A percentile compares a stretch with the other conserved stretches of the same genome.
Conservation (phyloP, 35 echinoderm and acorn worm genomes). For the Ophioderma brevispina region DNA sequence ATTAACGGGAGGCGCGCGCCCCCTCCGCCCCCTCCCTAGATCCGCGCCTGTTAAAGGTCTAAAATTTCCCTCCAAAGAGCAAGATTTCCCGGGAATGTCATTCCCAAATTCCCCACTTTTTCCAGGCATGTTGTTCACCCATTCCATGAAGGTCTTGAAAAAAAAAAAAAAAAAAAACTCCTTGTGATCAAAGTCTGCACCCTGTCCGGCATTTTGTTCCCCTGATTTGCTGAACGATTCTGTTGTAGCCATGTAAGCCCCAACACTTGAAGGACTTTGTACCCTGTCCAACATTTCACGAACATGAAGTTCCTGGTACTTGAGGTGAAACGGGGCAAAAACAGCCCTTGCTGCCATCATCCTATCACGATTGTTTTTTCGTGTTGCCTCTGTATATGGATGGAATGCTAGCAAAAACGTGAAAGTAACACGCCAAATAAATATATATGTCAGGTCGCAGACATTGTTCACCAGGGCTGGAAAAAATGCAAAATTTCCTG, state of each 20-base stretch:
- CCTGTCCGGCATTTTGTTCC: not conserved
- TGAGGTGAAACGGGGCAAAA: not conserved
- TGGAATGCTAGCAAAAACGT: conserved; percentile 17
- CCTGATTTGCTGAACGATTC: not conserved
- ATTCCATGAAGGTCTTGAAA: too few relatives aligned
- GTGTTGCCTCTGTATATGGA: not conserved
- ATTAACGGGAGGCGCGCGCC: too few relatives aligned
- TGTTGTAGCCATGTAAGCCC: not conserved
- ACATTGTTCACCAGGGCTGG: too few relatives aligned
- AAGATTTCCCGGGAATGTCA: too few relatives aligned
- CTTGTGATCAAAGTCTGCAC: not conserved
- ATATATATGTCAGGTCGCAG: conserved; percentile 1
- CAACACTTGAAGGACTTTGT: not conserved
- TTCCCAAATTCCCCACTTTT: too few relatives aligned
- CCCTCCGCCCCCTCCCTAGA: too few relatives aligned
- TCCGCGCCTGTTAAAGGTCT: too few relatives aligned
- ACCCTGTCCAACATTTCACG: not conserved
- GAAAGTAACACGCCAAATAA: not conserved
- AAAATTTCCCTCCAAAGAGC: too few relatives aligned
- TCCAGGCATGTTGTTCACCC: too few relatives aligned
- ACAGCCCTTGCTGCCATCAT: conserved; percentile 8
- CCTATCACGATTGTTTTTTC: conserved; percentile 21
- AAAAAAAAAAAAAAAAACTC: too few relatives aligned
- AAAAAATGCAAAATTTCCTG: too few relatives aligned
- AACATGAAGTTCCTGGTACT: not conserved